phyloP scores from a whole-genome alignment of 2,888 invertebrate species.

The Clepsis dumicolana region DNA sequence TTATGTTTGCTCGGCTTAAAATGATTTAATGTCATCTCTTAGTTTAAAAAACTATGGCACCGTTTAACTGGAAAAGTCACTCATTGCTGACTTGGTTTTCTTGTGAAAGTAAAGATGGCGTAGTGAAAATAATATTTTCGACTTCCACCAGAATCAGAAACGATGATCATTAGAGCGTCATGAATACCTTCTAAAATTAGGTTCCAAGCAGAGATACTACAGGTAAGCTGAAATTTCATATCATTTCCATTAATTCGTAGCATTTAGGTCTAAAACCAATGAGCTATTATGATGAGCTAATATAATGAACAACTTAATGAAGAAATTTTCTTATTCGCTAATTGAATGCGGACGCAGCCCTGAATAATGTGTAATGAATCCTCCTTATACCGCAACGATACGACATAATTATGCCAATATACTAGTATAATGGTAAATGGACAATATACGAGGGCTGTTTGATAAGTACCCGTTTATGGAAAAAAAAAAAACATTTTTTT shows the following conservation, averaged over 20 bases:
- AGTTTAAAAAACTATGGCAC: too few species aligned
- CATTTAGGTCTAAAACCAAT: neutral
- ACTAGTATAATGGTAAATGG: neutral
- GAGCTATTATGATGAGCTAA: constrained; percentile 15
- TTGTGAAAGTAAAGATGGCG: too few species aligned
- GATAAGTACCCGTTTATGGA: too few species aligned
- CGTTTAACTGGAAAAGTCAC: too few species aligned
- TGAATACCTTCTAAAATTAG: too few species aligned
- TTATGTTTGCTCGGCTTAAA: neutral
- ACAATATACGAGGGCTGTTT: neutral
- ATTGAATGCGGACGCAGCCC: constrained; percentile 19
- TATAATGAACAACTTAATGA: constrained; percentile 25
- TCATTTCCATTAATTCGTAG: neutral
- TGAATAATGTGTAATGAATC: constrained; percentile 22
- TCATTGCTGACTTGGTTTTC: too few species aligned
- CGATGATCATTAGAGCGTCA: too few species aligned
- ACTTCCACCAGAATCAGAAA: neutral
- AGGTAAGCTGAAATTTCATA: too few species aligned
- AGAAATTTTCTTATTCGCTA: constrained; percentile 30
- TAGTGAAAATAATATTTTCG: neutral
- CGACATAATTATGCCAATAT: constrained; percentile 5
- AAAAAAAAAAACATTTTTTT: too few species aligned
- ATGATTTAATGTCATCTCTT: constrained; percentile 1
- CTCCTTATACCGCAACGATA: constrained; percentile 27
- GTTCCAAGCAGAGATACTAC: too few species aligned